Conservation (phyloP, 2,113 vertebrate genomes). For the Gymnogyps californianus region DNA sequence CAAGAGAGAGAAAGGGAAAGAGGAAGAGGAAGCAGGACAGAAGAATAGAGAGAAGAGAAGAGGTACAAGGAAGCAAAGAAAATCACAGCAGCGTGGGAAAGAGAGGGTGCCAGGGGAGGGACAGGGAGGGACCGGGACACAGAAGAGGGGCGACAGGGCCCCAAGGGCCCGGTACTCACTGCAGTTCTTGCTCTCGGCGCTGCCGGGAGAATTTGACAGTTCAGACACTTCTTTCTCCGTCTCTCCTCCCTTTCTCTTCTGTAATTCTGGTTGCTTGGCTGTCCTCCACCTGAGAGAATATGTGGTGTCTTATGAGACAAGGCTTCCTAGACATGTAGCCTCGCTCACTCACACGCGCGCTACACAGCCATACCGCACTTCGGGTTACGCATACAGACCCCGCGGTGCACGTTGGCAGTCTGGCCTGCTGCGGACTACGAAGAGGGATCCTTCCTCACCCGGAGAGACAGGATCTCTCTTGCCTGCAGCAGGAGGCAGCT, state of each 20-base stretch:
- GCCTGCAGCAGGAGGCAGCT: not conserved
- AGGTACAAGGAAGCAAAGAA: no score
- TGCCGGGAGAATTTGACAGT: no score
- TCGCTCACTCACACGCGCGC: rapidly evolving
- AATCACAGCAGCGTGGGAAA: no score
- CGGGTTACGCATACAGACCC: not conserved
- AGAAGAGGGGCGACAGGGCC: not conserved
- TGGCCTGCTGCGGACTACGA: not conserved
- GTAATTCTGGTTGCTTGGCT: not conserved
- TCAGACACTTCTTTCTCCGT: not conserved
- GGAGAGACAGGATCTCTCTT: not conserved
- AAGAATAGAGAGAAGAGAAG: no score
- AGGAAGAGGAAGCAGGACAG: no score
- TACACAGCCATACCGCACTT: rapidly evolving
- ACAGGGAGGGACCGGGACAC: not conserved
- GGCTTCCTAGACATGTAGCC: not conserved
- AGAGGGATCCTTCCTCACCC: not conserved
- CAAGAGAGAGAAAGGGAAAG: no score
- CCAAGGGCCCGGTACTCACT: not conserved
- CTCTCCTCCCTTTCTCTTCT: not conserved
- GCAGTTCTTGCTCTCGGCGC: not conserved
- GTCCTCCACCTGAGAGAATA: no score
- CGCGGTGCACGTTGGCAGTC: rapidly evolving
- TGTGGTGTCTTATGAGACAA: rapidly evolving
- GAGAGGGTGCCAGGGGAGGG: no score